These are phyloP conservation scores for Chrysolina haemoptera DNA, from an alignment of 2,888 invertebrate genomes.

Conservation along the genomic window DNA sequence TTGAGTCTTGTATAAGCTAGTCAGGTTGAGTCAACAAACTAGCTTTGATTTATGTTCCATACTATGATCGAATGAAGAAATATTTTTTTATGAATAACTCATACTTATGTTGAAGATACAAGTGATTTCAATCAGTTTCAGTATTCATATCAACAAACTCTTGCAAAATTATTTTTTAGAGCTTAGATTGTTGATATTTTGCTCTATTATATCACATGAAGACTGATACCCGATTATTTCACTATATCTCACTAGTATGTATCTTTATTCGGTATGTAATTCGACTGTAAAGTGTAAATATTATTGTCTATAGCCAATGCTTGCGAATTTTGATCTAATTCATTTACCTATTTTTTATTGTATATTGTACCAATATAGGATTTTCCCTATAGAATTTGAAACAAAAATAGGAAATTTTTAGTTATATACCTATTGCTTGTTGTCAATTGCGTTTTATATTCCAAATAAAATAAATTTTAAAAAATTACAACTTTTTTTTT, in stretches of 20 bases:
- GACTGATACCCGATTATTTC: neutral
- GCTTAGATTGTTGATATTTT: neutral
- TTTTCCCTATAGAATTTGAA: neutral
- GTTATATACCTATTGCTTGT: neutral
- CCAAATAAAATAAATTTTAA: neutral
- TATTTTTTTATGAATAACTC: too few relatives aligned
- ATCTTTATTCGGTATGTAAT: neutral
- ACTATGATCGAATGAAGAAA: too few relatives aligned
- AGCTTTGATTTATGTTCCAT: too few relatives aligned
- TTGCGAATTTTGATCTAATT: neutral
- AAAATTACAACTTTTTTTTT: neutral
- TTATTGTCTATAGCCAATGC: neutral
- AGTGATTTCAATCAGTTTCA: neutral
- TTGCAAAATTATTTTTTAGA: too few relatives aligned
- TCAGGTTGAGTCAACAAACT: too few relatives aligned
- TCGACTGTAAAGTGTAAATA: slow-evolving; percentile 1
- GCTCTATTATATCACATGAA: neutral
- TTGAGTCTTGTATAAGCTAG: too few relatives aligned
- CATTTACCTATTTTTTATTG: neutral
- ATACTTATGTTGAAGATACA: too few relatives aligned
- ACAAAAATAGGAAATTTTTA: neutral
- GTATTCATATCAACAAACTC: neutral
- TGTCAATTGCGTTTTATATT: neutral
- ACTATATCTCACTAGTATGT: neutral
- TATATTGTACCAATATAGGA: neutral